Percentiles rank a stretch among this genome's conserved stretches.
These are phyloP conservation scores for Callopanchax toddi DNA, from an alignment of 2,113 vertebrate species.

Conservation along the genomic window DNA sequence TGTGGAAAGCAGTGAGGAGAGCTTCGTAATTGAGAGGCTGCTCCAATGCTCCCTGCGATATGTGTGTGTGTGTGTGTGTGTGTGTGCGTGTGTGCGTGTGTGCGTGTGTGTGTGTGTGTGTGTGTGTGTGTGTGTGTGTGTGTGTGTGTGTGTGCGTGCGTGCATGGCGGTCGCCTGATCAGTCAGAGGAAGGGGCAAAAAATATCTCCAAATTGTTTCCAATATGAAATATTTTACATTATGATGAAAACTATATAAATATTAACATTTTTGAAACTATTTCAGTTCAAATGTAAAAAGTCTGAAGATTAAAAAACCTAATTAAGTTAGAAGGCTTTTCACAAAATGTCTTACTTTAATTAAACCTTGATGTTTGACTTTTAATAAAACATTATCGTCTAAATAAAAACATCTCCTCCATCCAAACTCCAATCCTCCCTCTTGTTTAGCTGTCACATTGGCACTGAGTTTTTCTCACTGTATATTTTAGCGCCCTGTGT, in stretches of 20 bases:
- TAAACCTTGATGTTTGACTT: slow-evolving; percentile 7
- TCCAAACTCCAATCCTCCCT: slow-evolving; percentile 43
- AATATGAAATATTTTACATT: not conserved
- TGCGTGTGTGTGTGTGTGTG: slow-evolving; percentile 13
- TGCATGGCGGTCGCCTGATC: no score
- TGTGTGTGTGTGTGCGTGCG: slow-evolving; percentile 13
- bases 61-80: slow-evolving; percentile 58
- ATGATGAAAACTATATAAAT: not conserved
- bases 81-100: slow-evolving; percentile 12
- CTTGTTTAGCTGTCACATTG: slow-evolving; percentile 72
- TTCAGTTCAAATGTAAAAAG: no score
- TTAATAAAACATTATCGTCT: slow-evolving; percentile 55
- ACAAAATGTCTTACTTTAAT: slow-evolving; percentile 23
- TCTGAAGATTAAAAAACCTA: no score
- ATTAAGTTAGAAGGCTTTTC: not conserved
- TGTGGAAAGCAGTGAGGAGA: slow-evolving; percentile 91
- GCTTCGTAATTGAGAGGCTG: slow-evolving; percentile 89
- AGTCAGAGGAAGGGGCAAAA: not conserved
- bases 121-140: slow-evolving; percentile 58
- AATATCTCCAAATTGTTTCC: not conserved
- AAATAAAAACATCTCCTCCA: slow-evolving; percentile 39
- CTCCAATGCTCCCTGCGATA: slow-evolving; percentile 76
- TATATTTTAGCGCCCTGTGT: slow-evolving; percentile 79
- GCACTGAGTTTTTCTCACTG: slow-evolving; percentile 76
- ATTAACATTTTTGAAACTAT: no score